Evolutionary conservation across 2,113 vertebrate species (phyloP), one percentile per base, ranked within the genome.

Genomic region (Australoheros scitulus): DNA sequence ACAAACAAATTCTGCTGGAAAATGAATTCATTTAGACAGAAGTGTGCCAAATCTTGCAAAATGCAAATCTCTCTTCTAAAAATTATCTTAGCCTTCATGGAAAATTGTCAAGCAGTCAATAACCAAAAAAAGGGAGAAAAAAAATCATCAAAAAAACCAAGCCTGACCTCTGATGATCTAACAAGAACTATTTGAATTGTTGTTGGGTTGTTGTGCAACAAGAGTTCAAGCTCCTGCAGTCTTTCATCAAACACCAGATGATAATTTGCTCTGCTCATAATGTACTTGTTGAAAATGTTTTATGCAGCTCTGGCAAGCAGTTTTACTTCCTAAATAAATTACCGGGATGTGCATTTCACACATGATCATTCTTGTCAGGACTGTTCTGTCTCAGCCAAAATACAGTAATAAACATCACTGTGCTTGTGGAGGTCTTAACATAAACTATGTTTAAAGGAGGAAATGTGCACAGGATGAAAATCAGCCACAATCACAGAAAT

Each of bases 271-370:
- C 63, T 29, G 79, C 76, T 79, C 68, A 57, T 74, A 78, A 89
- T 82, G 59, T n/a, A 75, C 85, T 83, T 77, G 78, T 85, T 79
- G 64, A 87, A 87, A 91, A 77, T 77, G 56, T 81, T 77, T 64
- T 50, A 58, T 77, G 63, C n/a, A 5, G 32, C 70, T 72, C 83
- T 86, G 85, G 80, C 52, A 68, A 50, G 64, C 29, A 0, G 11
- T 72, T 82, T 60, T 52, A 52, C 59, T 7, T 61, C 50, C 61
- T 57, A 72, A 55, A 72, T 79, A 52, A 83, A 90, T 94, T 61
- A 72, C 85, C 10, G 34, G 22, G 43, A 80, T 77, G 83, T 79
- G 56, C 47, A n/a, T 77, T 79, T 60, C 60, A 74, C 75, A 76
- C 15, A 34, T 80, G 47, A 84, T 83, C 22, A 3, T 11, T 63